These are phyloP conservation scores for Hipparchia sbordonii DNA, from an alignment of 2,888 invertebrate genomes.

Conservation along the genomic window DNA sequence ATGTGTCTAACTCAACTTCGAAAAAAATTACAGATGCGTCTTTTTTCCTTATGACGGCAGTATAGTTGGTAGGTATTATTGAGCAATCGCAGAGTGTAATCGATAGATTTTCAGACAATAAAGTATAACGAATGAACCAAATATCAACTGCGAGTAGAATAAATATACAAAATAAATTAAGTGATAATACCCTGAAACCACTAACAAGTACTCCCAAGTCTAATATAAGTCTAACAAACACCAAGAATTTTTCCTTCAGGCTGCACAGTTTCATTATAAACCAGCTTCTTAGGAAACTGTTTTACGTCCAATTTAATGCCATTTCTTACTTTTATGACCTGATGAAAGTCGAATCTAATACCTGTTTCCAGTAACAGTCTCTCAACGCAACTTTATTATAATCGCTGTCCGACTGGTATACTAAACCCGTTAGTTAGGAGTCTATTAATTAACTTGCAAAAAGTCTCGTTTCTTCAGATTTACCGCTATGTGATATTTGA, in stretches of 20 bases:
- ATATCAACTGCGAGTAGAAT: no score
- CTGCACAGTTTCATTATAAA: background rate
- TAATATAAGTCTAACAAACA: background rate
- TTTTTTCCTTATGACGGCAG: no score
- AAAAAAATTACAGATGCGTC: no score
- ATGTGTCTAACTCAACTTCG: no score
- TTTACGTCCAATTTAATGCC: background rate
- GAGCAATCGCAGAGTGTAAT: no score
- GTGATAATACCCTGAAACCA: no score
- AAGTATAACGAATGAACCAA: no score
- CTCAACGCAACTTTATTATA: constrained; percentile 10
- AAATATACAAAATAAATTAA: no score
- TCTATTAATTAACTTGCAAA: constrained; percentile 23
- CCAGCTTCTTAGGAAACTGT: background rate
- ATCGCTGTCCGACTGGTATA: background rate
- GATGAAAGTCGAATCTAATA: constrained; percentile 18
- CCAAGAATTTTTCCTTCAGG: background rate
- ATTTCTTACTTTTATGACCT: constrained; percentile 3
- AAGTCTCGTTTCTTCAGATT: constrained; percentile 22
- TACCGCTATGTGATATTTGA: constrained; percentile 63
- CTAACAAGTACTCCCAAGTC: no score
- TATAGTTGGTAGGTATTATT: no score
- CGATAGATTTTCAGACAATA: no score
- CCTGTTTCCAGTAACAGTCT: constrained; percentile 10
- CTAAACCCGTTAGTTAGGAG: constrained; percentile 7